Conservation (phyloP, 2,113 vertebrate species). For the Callionymus lyra region DNA sequence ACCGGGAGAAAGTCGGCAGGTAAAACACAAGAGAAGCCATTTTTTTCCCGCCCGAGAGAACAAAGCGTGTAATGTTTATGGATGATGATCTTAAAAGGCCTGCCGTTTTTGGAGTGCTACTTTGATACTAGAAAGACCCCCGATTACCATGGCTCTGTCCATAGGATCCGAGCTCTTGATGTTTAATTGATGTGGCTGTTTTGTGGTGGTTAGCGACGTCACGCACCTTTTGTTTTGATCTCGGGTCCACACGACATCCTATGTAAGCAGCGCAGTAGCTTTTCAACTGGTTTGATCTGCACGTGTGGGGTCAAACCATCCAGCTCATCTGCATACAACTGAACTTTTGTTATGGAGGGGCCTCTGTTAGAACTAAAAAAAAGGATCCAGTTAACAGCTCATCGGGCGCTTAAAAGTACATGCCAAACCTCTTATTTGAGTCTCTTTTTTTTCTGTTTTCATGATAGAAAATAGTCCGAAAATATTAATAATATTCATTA, state of each 20-base stretch:
- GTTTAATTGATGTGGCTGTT: constrained; percentile 56
- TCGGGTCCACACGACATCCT: constrained; percentile 22
- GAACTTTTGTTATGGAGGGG: constrained; percentile 3
- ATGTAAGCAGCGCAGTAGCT: constrained; percentile 17
- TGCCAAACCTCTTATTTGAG: no score
- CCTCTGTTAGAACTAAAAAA: neutral
- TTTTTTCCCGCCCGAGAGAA: constrained; percentile 34
- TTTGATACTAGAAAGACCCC: constrained; percentile 47
- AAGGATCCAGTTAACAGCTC: no score
- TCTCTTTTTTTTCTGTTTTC: no score
- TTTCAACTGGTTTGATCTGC: constrained; percentile 24
- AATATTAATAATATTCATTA: no score
- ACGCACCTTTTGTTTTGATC: constrained; percentile 38
- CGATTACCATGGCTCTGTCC: constrained; percentile 40
- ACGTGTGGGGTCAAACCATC: neutral
- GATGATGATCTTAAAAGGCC: constrained; percentile 58
- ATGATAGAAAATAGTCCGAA: no score
- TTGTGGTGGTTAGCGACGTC: constrained; percentile 34
- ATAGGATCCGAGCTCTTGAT: constrained; percentile 45
- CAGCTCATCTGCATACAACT: neutral
- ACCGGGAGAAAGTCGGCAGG: neutral
- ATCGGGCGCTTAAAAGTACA: no score
- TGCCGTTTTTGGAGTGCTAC: constrained; percentile 33
- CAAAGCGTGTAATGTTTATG: constrained; percentile 65
- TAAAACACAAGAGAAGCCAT: constrained; percentile 19